Evolutionary conservation across 2,888 invertebrate genomes (phyloP).

Genomic region (Stenotaenia linearis): DNA sequence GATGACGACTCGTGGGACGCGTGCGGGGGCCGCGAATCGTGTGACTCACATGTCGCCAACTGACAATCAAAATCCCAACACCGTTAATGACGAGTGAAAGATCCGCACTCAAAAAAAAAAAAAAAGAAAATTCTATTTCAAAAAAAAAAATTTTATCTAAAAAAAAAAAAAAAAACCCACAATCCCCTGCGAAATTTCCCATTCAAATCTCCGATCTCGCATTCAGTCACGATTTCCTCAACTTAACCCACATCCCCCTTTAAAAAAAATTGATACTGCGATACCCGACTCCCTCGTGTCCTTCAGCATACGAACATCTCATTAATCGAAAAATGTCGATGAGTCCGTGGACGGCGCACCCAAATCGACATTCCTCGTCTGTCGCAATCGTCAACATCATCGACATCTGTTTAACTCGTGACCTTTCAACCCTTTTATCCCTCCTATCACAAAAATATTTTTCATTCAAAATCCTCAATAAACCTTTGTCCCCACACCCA

Average conservation of each 20-base stretch:
- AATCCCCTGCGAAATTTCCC: background rate
- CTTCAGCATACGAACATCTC: constrained; percentile 6
- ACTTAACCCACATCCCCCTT: background rate
- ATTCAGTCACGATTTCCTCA: background rate
- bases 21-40: background rate
- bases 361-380: constrained; percentile 2
- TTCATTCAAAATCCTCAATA: too few species aligned
- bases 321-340: constrained; percentile 17
- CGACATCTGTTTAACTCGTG: constrained; percentile 7
- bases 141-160: too few species aligned
- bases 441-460: too few species aligned
- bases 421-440: background rate
- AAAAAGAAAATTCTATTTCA: too few species aligned
- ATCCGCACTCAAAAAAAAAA: too few species aligned
- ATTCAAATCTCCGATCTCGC: background rate
- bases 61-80: constrained; percentile 7
- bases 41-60: constrained; percentile 3
- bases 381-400: background rate
- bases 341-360: background rate
- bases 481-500: too few species aligned
- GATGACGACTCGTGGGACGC: constrained; percentile 15
- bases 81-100: background rate
- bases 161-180: too few species aligned
- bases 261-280: background rate
- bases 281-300: background rate